Conservation (phyloP, 2,113 vertebrate genomes). For the Oxygymnocypris stewartii region DNA sequence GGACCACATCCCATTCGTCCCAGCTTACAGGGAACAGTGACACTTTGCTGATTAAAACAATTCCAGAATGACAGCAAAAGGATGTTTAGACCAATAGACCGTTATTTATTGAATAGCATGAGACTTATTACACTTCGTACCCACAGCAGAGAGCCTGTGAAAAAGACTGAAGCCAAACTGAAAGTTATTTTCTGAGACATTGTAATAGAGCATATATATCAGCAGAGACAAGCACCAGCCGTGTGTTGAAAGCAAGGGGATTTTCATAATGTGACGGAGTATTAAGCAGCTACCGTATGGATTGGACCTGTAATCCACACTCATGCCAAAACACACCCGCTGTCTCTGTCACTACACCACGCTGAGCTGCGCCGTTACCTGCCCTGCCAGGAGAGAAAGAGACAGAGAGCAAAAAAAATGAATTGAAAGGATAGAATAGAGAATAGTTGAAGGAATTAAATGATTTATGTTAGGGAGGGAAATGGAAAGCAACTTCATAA, state of each 20-base stretch:
- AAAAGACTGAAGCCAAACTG: neutral
- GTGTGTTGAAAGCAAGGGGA: slow-evolving; percentile 28
- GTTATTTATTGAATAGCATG: slow-evolving; percentile 4
- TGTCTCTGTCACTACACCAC: slow-evolving; percentile 39
- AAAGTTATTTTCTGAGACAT: neutral
- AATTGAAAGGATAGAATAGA: neutral
- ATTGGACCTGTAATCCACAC: slow-evolving; percentile 49
- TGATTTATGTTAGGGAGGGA: neutral
- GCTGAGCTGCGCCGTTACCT: neutral
- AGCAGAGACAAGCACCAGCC: neutral
- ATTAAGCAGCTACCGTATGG: slow-evolving; percentile 40
- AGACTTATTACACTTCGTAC: slow-evolving; percentile 6
- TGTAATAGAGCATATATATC: slow-evolving; percentile 22
- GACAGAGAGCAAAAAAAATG: neutral
- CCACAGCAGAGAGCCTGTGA: neutral
- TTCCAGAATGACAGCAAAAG: neutral
- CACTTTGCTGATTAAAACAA: slow-evolving; percentile 25
- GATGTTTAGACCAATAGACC: slow-evolving; percentile 13
- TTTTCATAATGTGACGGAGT: slow-evolving; percentile 48
- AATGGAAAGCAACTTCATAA: slow-evolving; percentile 39
- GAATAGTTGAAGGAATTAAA: slow-evolving; percentile 45
- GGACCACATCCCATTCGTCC: neutral
- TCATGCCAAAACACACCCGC: slow-evolving; percentile 38
- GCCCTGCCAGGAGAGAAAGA: neutral
- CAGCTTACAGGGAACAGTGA: slow-evolving; percentile 7